phyloP scores from a whole-genome alignment of 1,140 invertebrate species.

The Ceratina australensis region DNA sequence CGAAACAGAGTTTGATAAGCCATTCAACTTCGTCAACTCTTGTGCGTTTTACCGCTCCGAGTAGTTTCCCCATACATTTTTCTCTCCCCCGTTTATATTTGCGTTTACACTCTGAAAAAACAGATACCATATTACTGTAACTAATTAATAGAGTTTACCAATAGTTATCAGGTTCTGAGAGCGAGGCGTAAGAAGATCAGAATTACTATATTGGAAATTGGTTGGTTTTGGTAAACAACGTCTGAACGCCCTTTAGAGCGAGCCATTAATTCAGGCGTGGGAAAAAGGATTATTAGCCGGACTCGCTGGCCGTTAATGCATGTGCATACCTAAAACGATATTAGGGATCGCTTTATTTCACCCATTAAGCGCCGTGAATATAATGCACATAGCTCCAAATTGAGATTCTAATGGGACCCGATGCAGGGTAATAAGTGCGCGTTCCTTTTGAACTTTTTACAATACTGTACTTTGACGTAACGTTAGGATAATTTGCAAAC shows the following conservation, averaged over 20 bases:
- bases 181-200: too few species aligned
- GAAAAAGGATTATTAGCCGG: conserved; percentile 43
- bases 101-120: too few species aligned
- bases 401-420: too few species aligned
- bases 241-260: conserved; percentile 6
- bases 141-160: too few species aligned
- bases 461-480: too few species aligned
- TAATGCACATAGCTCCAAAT: neutral
- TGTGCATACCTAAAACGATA: conserved; percentile 8
- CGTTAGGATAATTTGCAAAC: too few species aligned
- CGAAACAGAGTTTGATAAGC: conserved; percentile 32
- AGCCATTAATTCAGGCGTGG: conserved; percentile 35
- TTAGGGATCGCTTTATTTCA: conserved; percentile 3
- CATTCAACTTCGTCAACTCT: conserved; percentile 19
- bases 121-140: too few species aligned
- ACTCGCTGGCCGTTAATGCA: conserved; percentile 17
- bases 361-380: neutral
- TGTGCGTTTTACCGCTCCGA: neutral
- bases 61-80: conserved; percentile 13
- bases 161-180: too few species aligned
- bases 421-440: too few species aligned
- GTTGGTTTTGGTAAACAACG: conserved; percentile 12
- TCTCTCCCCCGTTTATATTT: neutral
- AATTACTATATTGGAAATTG: conserved; percentile 18
- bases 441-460: neutral